Conservation (phyloP, 35 echinoderm and acorn worm species). For the Ophiothrix spiculata region DNA sequence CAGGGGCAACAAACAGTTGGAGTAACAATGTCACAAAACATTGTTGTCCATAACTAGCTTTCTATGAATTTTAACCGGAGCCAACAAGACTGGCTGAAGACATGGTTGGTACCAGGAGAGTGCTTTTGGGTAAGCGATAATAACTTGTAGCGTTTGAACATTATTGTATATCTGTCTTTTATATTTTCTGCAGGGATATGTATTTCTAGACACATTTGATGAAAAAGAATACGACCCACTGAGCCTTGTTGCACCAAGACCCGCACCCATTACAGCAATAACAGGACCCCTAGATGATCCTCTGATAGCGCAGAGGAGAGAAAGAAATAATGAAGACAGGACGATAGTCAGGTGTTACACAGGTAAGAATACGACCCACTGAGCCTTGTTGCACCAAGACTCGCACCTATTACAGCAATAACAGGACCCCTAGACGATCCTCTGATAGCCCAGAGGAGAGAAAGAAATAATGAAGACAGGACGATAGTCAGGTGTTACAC, state of each 20-base stretch:
- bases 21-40: too few species aligned
- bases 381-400: slow-evolving; percentile 65
- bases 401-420: slow-evolving; percentile 58
- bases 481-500: slow-evolving; percentile 70
- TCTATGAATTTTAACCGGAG: too few species aligned
- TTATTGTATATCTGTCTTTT: too few species aligned
- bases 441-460: slow-evolving; percentile 63
- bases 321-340: slow-evolving; percentile 79
- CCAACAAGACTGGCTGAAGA: too few species aligned
- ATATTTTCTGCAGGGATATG: slow-evolving; percentile 64
- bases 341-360: slow-evolving; percentile 69
- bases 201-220: slow-evolving; percentile 84
- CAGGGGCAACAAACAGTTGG: too few species aligned
- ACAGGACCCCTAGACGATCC: slow-evolving; percentile 63
- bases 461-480: slow-evolving; percentile 81
- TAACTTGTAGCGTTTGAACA: too few species aligned
- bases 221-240: slow-evolving; percentile 63
- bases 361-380: slow-evolving; percentile 98
- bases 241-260: slow-evolving; percentile 65
- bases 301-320: slow-evolving; percentile 60
- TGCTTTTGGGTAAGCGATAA: too few species aligned
- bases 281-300: slow-evolving; percentile 63
- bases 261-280: slow-evolving; percentile 62
- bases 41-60: too few species aligned
- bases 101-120: too few species aligned